These are phyloP conservation scores for Sapajus apella DNA, from an alignment of 2,113 vertebrate genomes.

Conservation along the genomic window DNA sequence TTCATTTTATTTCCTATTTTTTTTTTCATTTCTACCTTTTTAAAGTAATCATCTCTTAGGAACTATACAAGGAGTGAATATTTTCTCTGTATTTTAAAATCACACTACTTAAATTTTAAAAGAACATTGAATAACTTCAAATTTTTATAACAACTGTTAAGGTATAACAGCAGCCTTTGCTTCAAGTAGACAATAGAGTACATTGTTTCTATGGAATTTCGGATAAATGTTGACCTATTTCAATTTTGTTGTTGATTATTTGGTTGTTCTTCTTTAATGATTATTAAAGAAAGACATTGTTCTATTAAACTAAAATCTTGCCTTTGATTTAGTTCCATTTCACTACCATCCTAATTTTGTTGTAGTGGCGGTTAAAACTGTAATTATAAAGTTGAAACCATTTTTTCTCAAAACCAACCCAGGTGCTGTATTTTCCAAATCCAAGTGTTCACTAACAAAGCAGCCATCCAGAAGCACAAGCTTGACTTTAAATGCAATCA, in stretches of 20 bases:
- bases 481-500: conserved; percentile 23
- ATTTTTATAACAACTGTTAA: background rate
- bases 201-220: background rate
- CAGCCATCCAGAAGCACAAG: background rate
- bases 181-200: background rate
- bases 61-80: background rate
- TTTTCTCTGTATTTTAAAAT: background rate
- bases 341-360: background rate
- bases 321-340: conserved; percentile 38
- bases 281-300: background rate
- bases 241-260: background rate
- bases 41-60: conserved; percentile 22
- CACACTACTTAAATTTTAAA: background rate
- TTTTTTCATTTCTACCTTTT: conserved; percentile 17
- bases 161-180: background rate
- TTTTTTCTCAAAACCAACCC: conserved; percentile 49
- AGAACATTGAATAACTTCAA: background rate
- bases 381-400: conserved; percentile 29
- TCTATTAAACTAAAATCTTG: background rate
- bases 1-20: background rate
- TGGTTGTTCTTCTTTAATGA: background rate
- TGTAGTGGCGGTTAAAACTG: background rate
- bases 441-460: background rate
- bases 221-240: background rate
- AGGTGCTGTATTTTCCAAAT: conserved; percentile 37